Evolutionary conservation across 2,113 vertebrate genomes (phyloP).

Genomic region (Anoplopoma fimbria): DNA sequence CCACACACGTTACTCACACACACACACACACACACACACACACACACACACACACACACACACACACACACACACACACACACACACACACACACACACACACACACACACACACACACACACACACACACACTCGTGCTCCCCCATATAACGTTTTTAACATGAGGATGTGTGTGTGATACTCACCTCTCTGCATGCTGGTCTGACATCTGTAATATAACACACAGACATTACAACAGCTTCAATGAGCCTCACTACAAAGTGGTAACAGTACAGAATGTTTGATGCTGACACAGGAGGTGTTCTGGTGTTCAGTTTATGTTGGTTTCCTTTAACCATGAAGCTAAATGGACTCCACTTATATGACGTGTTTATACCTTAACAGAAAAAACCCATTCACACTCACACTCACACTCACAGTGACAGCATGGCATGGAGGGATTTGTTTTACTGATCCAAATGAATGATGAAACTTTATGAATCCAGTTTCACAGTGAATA

Average conservation of each 20-base stretch:
- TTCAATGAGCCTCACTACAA: neutral
- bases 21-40: neutral
- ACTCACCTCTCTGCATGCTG: slow-evolving; percentile 3
- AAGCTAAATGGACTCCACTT: neutral
- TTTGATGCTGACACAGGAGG: too few relatives aligned
- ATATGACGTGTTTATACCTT: neutral
- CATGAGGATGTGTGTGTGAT: neutral
- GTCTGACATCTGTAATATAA: slow-evolving; percentile 17
- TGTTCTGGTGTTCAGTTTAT: neutral
- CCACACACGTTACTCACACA: neutral
- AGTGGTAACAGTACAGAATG: too few relatives aligned
- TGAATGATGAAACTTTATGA: neutral
- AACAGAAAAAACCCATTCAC: neutral
- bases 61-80: neutral
- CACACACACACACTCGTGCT: neutral
- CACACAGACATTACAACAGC: neutral
- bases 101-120: neutral
- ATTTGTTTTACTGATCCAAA: neutral
- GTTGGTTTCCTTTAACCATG: neutral
- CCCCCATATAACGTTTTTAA: neutral
- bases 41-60: neutral
- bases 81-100: neutral
- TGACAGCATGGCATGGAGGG: too few relatives aligned
- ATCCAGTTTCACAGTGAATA: neutral
- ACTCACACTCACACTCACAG: neutral